These are phyloP conservation scores for Hirundichthys speculiger DNA, from an alignment of 2,113 vertebrate genomes.

Conservation along the genomic window DNA sequence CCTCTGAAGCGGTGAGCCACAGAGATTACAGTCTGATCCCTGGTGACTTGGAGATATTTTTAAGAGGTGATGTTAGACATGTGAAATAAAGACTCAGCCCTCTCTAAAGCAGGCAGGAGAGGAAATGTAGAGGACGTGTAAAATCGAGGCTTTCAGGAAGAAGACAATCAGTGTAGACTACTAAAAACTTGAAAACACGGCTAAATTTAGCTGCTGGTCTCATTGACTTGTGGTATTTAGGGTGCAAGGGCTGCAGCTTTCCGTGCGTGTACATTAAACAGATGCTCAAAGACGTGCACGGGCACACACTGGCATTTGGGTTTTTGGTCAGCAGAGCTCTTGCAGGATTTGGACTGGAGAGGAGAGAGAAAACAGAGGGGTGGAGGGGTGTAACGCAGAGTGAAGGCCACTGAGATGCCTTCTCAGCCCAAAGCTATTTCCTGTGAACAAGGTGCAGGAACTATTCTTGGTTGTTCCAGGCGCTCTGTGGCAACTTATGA, in stretches of 20 bases:
- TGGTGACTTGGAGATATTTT: conserved; percentile 71
- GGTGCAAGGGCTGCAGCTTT: conserved; percentile 24
- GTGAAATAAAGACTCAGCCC: conserved; percentile 63
- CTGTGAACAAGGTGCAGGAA: conserved; percentile 58
- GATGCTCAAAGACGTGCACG: conserved; percentile 10
- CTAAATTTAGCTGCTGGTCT: conserved; percentile 11
- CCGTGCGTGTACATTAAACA: conserved; percentile 20
- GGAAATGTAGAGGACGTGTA: conserved; percentile 22
- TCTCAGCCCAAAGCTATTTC: conserved; percentile 65
- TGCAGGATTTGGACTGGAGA: conserved; percentile 35
- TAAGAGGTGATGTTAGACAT: conserved; percentile 77
- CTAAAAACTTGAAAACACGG: background rate
- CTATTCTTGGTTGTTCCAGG: conserved; percentile 42
- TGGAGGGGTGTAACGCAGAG: conserved; percentile 54
- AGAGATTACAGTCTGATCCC: conserved; percentile 72
- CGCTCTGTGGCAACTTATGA: conserved; percentile 1
- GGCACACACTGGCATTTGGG: conserved; percentile 33
- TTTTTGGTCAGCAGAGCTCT: conserved; percentile 50
- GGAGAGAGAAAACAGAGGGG: conserved; percentile 6
- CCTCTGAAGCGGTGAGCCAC: conserved; percentile 65
- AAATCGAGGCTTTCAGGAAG: conserved; percentile 20
- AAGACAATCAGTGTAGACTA: background rate
- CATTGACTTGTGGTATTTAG: conserved; percentile 10
- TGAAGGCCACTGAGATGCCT: conserved; percentile 60
- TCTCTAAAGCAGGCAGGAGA: conserved; percentile 22